A percentile compares a stretch with the other conserved stretches of the same genome.
Conservation (phyloP, 2,888 invertebrate species). For the Brachynemurus nebulosus region DNA sequence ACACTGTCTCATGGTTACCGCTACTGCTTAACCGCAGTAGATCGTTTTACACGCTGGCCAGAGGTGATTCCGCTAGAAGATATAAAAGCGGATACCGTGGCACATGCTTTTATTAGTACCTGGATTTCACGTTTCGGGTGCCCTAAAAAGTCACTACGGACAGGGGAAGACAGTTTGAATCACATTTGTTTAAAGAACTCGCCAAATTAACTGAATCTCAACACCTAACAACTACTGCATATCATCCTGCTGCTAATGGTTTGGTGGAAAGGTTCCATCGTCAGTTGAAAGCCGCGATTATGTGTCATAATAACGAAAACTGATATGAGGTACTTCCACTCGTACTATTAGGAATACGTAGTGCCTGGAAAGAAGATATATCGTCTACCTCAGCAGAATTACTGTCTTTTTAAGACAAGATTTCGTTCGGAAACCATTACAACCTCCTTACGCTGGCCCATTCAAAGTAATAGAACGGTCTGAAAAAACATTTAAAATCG, state of each 20-base stretch:
- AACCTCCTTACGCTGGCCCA: too few relatives aligned
- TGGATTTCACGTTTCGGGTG: slow-evolving; percentile 25
- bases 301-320: background rate
- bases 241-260: background rate
- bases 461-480: too few relatives aligned
- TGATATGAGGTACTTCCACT: background rate
- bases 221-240: slow-evolving; percentile 11
- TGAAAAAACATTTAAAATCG: too few relatives aligned
- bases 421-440: too few relatives aligned
- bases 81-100: slow-evolving; percentile 22
- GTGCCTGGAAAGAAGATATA: slow-evolving; percentile 21
- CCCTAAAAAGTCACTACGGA: slow-evolving; percentile 24
- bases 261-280: slow-evolving; percentile 2
- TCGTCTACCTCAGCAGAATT: slow-evolving; percentile 19
- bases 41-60: slow-evolving; percentile 24
- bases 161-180: slow-evolving; percentile 23
- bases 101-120: slow-evolving; percentile 17
- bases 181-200: slow-evolving; percentile 17
- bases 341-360: slow-evolving; percentile 15
- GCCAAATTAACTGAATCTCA: slow-evolving; percentile 13
- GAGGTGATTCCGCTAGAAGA: slow-evolving; percentile 23
- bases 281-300: background rate
- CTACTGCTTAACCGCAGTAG: slow-evolving; percentile 18
- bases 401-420: too few relatives aligned
- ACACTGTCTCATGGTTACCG: slow-evolving; percentile 4